Evolutionary conservation across 2,888 invertebrate genomes (phyloP).

Genomic region (Amphipoea oculea): DNA sequence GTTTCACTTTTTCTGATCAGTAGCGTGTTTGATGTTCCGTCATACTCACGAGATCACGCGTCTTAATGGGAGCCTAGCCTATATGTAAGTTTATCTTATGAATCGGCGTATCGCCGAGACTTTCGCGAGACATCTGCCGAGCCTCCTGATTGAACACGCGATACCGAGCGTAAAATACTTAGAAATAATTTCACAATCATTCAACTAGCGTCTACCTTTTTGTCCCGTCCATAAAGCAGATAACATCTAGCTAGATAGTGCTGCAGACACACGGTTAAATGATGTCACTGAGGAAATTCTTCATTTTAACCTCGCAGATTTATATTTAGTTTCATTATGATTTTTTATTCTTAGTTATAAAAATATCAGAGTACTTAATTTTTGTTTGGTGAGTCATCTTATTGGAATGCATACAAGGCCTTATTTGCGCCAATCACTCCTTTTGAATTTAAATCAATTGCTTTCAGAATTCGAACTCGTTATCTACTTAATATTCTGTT

Average conservation of each 20-base stretch:
- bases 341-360: constrained; percentile 3
- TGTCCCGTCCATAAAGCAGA: constrained; percentile 62
- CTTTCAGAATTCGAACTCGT: constrained; percentile 17
- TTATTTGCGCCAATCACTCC: constrained; percentile 32
- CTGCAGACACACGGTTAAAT: constrained; percentile 52
- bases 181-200: constrained; percentile 71
- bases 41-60: constrained; percentile 41
- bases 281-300: constrained; percentile 59
- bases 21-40: constrained; percentile 40
- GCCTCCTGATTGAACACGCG: constrained; percentile 74
- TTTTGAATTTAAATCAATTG: constrained; percentile 35
- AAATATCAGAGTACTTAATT: constrained; percentile 1
- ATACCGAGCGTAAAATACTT: constrained; percentile 69
- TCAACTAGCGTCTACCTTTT: constrained; percentile 62
- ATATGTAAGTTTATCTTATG: constrained; percentile 73
- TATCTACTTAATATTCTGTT: constrained; percentile 22
- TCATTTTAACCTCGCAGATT: constrained; percentile 47
- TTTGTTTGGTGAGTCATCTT: constrained; percentile 32
- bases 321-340: constrained; percentile 39
- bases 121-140: constrained; percentile 81
- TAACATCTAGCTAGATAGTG: constrained; percentile 62
- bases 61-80: constrained; percentile 62
- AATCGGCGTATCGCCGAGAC: constrained; percentile 74
- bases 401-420: constrained; percentile 39
- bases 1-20: constrained; percentile 32